Base-by-base conservation (phyloP, 1,140 invertebrate genomes). In the Hypothenemus hampei region DNA sequence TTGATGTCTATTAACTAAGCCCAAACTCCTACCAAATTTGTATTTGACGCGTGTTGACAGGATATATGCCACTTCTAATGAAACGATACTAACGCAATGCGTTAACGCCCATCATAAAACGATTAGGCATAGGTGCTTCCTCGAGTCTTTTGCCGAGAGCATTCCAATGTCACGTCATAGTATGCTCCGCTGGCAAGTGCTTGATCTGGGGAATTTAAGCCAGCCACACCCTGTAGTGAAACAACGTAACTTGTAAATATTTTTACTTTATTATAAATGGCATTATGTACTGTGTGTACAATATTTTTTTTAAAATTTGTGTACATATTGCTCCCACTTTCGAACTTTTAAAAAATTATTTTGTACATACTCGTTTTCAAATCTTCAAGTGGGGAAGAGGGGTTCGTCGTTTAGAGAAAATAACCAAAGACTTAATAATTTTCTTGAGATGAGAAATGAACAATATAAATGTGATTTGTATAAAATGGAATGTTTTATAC, bases 401-500 rank as follows among this genome's bases (percentile, higher is more conserved):
- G n/a, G n/a, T n/a, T n/a, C n/a, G n/a, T 43, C 29, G 11, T 10
- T 19, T 58, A 58, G 57, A 41, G 63, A 66, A 64, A 65, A 66
- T 66, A 65, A 65, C 63, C 63, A 65, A 65, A 51, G 36, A 20
- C 44, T 56, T 36, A 10, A 10, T 2, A 7, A 16, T 13, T 37
- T 16, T 23, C 15, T 23, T 18, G 7, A 6, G 7, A 23, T 29
- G 10, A 20, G 11, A 41, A 13, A 41, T 43, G 22, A 7, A 48
- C n/a, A 13, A 19, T 20, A 21, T n/a, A 48, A 13, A 21, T 15
- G 11, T n/a, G n/a, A 11, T 46, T 49, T 26, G 57, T 65, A 68
- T 54, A 66, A 66, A 68, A 68, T 68, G 66, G 66, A 68, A 68
- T 68, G 66, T 65, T 61, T 65, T 64, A 60, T 65, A 62, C 55